phyloP scores from a whole-genome alignment of 2,113 vertebrate genomes.

The Solea solea region DNA sequence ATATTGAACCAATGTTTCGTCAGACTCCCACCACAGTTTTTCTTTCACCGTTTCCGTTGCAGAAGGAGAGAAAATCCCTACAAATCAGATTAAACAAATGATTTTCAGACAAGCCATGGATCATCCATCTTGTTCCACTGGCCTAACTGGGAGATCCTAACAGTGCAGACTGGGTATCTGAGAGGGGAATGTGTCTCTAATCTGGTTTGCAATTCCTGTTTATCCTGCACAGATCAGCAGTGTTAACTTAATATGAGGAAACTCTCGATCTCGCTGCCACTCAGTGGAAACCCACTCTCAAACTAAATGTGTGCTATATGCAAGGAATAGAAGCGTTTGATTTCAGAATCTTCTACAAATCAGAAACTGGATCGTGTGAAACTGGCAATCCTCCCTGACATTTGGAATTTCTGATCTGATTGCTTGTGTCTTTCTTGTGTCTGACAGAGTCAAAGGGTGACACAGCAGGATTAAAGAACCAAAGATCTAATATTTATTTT shows the following conservation, averaged over 20 bases:
- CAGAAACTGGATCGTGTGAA: conserved; percentile 41
- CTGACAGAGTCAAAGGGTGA: too few species aligned
- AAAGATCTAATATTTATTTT: too few species aligned
- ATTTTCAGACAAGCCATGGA: conserved; percentile 78
- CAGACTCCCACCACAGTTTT: conserved; percentile 74
- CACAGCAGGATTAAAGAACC: too few species aligned
- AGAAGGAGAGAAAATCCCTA: conserved; percentile 78
- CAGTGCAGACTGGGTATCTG: conserved; percentile 73
- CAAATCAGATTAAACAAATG: conserved; percentile 79
- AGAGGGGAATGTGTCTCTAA: conserved; percentile 79
- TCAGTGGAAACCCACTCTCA: conserved; percentile 52
- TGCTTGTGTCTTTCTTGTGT: conserved; percentile 1
- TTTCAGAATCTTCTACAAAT: conserved; percentile 30
- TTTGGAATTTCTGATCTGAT: neutral
- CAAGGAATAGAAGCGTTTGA: conserved; percentile 30
- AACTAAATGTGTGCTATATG: conserved; percentile 31
- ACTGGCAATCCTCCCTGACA: conserved; percentile 19
- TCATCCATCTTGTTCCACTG: conserved; percentile 68
- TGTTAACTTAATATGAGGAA: conserved; percentile 77
- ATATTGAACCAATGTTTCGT: conserved; percentile 75
- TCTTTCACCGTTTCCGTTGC: conserved; percentile 68
- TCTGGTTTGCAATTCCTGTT: conserved; percentile 79
- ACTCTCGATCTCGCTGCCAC: conserved; percentile 63
- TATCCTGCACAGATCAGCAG: conserved; percentile 81
- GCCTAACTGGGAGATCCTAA: conserved; percentile 75